Conservation (phyloP, 2,113 vertebrate genomes). For the Ancistrus triradiatus region DNA sequence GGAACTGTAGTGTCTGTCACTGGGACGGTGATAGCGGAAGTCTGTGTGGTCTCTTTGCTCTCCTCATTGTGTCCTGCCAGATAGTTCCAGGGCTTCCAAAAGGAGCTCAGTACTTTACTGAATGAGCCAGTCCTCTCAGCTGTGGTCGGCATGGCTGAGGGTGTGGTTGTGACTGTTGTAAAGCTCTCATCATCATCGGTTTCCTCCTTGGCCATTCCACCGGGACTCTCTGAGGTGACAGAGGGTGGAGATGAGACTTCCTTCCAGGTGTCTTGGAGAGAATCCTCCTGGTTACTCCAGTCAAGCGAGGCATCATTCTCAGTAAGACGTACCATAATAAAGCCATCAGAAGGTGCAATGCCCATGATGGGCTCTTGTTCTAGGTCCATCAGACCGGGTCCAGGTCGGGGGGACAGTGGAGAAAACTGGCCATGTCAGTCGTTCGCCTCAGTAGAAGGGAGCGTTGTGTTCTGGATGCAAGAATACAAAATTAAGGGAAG, state of each 20-base stretch:
- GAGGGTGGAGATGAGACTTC: slow-evolving; percentile 49
- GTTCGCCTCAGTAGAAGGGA: no score
- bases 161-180: neutral
- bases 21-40: neutral
- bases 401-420: slow-evolving; percentile 57
- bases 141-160: neutral
- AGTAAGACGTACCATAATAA: slow-evolving; percentile 53
- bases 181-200: slow-evolving; percentile 24
- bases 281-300: slow-evolving; percentile 58
- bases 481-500: no score
- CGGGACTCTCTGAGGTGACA: slow-evolving; percentile 15
- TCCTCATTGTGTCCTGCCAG: slow-evolving; percentile 44
- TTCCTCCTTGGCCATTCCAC: slow-evolving; percentile 29
- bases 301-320: slow-evolving; percentile 55
- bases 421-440: no score
- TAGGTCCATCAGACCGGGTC: slow-evolving; percentile 62
- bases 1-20: neutral
- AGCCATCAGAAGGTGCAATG: slow-evolving; percentile 53
- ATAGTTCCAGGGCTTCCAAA: slow-evolving; percentile 69
- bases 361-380: slow-evolving; percentile 49
- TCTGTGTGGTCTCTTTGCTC: neutral
- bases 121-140: slow-evolving; percentile 35
- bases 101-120: slow-evolving; percentile 60
- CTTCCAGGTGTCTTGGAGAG: slow-evolving; percentile 49
- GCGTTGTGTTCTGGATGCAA: no score